Evolutionary conservation across 2,888 invertebrate genomes (phyloP).

Genomic region (Empis livida): DNA sequence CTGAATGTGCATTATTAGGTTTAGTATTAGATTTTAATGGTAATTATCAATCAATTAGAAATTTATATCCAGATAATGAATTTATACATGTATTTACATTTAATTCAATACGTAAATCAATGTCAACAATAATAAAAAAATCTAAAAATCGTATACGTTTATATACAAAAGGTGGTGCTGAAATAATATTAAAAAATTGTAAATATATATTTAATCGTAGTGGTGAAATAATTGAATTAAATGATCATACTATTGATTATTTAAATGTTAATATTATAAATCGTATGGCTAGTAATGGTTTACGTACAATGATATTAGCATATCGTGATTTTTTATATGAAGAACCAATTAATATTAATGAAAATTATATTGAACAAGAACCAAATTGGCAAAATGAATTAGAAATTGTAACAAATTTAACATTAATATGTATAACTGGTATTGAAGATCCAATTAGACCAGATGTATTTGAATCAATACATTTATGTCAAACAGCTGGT

Average conservation of each 20-base stretch:
- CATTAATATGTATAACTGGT: constrained; percentile 85
- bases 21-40: constrained; percentile 76
- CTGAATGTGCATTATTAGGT: constrained; percentile 89
- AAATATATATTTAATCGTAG: constrained; percentile 82
- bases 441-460: constrained; percentile 94
- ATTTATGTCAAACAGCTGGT: constrained; percentile 85
- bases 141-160: constrained; percentile 68
- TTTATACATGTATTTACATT: constrained; percentile 88
- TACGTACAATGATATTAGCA: constrained; percentile 83
- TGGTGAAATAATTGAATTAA: constrained; percentile 78
- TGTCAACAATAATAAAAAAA: constrained; percentile 71
- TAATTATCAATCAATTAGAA: constrained; percentile 77
- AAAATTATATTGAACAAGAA: constrained; percentile 60
- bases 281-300: constrained; percentile 89
- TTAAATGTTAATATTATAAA: constrained; percentile 82
- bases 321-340: constrained; percentile 33
- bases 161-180: constrained; percentile 91
- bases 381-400: constrained; percentile 93
- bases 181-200: constrained; percentile 91
- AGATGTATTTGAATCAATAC: constrained; percentile 84
- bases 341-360: too few relatives aligned
- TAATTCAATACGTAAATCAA: constrained; percentile 93
- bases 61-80: constrained; percentile 74
- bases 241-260: constrained; percentile 74
- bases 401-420: constrained; percentile 74